These are phyloP conservation scores for Musca vetustissima DNA, from an alignment of 1,140 invertebrate species.

Conservation along the genomic window DNA sequence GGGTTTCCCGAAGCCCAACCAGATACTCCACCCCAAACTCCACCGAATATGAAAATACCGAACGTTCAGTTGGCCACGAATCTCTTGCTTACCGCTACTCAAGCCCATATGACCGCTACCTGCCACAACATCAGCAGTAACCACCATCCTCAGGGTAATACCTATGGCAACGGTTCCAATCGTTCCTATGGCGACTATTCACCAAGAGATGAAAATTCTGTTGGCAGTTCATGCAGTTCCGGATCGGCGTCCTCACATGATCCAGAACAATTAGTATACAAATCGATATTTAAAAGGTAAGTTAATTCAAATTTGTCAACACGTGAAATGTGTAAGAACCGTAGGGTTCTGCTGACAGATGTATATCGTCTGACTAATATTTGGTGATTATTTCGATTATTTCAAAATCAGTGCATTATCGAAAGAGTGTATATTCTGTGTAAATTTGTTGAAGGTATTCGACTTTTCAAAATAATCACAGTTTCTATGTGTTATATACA, in stretches of 20 bases:
- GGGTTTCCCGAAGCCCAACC: conserved; percentile 85
- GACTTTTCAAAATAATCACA: too few relatives aligned
- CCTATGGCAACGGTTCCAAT: conserved; percentile 43
- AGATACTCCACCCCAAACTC: conserved; percentile 86
- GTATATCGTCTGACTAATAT: too few relatives aligned
- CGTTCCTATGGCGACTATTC: conserved; percentile 52
- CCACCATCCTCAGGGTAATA: conserved; percentile 56
- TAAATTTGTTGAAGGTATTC: too few relatives aligned
- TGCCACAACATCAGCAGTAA: conserved; percentile 56
- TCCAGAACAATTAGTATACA: conserved; percentile 60
- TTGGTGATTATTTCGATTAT: too few relatives aligned
- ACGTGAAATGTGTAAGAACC: too few relatives aligned
- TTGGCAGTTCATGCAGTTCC: conserved; percentile 61
- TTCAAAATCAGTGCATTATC: too few relatives aligned
- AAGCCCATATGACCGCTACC: conserved; percentile 60
- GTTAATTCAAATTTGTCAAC: not conserved
- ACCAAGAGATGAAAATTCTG: conserved; percentile 55
- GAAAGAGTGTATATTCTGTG: too few relatives aligned
- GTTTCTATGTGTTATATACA: too few relatives aligned
- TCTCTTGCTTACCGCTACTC: conserved; percentile 60
- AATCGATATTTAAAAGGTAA: conserved; percentile 83
- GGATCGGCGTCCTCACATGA: conserved; percentile 62
- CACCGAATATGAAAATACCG: conserved; percentile 85
- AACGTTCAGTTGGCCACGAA: conserved; percentile 63
- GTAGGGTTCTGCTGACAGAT: too few relatives aligned